Percentiles rank a stretch among this genome's conserved stretches.
Evolutionary conservation across 2,888 invertebrate species (phyloP).

Genomic region (Blastobasis adustella): DNA sequence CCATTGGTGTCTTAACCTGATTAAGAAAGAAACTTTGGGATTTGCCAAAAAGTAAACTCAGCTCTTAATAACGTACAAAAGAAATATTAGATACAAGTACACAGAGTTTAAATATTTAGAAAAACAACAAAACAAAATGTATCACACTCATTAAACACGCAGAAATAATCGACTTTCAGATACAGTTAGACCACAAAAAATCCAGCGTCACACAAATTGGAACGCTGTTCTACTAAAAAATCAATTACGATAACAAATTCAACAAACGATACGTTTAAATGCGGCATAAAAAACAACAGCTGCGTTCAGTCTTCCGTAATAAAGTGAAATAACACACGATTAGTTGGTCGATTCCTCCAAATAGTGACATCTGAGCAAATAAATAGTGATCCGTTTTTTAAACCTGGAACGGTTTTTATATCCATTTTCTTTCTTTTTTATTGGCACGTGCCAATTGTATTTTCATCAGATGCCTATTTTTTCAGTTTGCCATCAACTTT

Average conservation of each 20-base stretch:
- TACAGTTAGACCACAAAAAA: no score
- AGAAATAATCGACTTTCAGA: no score
- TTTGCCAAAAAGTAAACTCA: no score
- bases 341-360: conserved; percentile 37
- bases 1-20: no score
- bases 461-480: background rate
- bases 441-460: background rate
- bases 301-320: conserved; percentile 40
- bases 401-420: background rate
- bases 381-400: conserved; percentile 15
- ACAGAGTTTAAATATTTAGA: no score
- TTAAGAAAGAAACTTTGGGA: no score
- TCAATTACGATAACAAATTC: conserved; percentile 34
- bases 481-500: no score
- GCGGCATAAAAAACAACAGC: conserved; percentile 37
- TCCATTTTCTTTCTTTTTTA: background rate
- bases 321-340: conserved; percentile 35
- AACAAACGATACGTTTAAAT: conserved; percentile 18
- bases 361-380: conserved; percentile 56
- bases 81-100: no score
- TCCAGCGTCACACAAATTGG: no score
- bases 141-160: no score
- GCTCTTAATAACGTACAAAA: no score
- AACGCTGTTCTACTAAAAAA: conserved; percentile 1
- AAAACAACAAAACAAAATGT: no score